Base-by-base conservation (phyloP, 2,113 vertebrate species). In the Microtus ochrogaster region DNA sequence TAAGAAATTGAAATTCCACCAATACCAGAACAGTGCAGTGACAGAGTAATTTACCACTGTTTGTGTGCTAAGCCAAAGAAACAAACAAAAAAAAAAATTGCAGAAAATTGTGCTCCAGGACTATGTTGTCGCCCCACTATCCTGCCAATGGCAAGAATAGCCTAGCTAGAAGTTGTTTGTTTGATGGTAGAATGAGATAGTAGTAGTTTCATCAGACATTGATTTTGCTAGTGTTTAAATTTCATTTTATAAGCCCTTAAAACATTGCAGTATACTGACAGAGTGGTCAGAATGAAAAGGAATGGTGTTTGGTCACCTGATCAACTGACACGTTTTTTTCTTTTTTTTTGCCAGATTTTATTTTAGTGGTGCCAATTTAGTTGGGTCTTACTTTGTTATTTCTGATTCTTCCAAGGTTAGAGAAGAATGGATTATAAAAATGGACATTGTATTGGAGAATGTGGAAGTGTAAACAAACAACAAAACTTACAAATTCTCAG, bases 1-100 rank as follows among this genome's bases (percentile, higher is more conserved):
- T 95, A 92, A 93, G 70, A 81, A 92, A 89, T 82, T 73, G 63
- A 96, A 93, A 83, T 94, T 95, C 93, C 26, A n/a, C 26, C 76
- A 92, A 77, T 92, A 70, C 52, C 47, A 82, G 66, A 92, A 91
- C 94, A 68, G 95, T 92, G 7, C 47, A 52, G n/a, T 10, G 65
- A 74, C 94, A 81, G 22, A 93, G 14, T 93, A 85, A 83, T 83
- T 91, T 73, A 39, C 52, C 89, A 39, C n/a, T 94, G 89, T 92
- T 85, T 91, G 90, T 90, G 47, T 96, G 41, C 68, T 94, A 22
- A 94, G 70, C 22, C 90, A 73, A 94, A 89, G 49, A 92, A 90
- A 12, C 63, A 96, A 82, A 19, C 94, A 82, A 90, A 24, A 24
- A 49, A 2, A 49, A 49, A 49, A 49, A 78, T 89, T 89, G 33